Evolutionary conservation across 2,888 invertebrate species (phyloP).

Genomic region (Odontomyia ornata): DNA sequence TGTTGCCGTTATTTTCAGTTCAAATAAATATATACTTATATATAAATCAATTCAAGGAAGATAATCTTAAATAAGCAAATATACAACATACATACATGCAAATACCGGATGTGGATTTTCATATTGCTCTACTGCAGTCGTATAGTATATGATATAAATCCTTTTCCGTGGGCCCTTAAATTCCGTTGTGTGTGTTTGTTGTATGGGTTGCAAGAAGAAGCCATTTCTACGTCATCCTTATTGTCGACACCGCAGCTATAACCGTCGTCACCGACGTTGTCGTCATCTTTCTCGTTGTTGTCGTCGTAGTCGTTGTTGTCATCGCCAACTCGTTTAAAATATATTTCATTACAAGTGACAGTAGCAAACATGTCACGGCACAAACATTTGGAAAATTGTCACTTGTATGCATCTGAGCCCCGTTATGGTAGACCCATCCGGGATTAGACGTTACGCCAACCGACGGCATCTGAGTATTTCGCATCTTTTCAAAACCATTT

Average conservation of each 20-base stretch:
- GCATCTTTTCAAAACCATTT: slow-evolving; percentile 59
- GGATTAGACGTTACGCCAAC: slow-evolving; percentile 59
- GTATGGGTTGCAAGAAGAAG: background rate
- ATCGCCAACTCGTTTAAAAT: slow-evolving; percentile 46
- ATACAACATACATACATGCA: background rate
- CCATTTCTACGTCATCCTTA: slow-evolving; percentile 35
- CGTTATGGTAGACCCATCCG: slow-evolving; percentile 59
- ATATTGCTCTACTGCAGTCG: no score
- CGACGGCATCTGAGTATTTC: slow-evolving; percentile 55
- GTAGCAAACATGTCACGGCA: slow-evolving; percentile 42
- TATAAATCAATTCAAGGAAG: background rate
- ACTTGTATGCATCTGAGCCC: slow-evolving; percentile 51
- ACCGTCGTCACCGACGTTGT: background rate
- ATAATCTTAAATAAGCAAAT: slow-evolving; percentile 9
- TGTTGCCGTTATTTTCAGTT: background rate
- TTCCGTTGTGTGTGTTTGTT: background rate
- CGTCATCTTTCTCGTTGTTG: slow-evolving; percentile 7
- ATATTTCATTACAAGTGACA: slow-evolving; percentile 48
- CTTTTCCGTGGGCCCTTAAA: background rate
- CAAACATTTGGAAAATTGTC: slow-evolving; percentile 51
- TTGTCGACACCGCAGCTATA: slow-evolving; percentile 6
- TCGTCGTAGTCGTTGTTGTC: slow-evolving; percentile 25
- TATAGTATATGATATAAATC: background rate
- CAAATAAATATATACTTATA: no score
- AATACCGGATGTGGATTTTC: no score